Base-by-base conservation (phyloP, 2,888 invertebrate genomes). In the Anorthoa munda region DNA sequence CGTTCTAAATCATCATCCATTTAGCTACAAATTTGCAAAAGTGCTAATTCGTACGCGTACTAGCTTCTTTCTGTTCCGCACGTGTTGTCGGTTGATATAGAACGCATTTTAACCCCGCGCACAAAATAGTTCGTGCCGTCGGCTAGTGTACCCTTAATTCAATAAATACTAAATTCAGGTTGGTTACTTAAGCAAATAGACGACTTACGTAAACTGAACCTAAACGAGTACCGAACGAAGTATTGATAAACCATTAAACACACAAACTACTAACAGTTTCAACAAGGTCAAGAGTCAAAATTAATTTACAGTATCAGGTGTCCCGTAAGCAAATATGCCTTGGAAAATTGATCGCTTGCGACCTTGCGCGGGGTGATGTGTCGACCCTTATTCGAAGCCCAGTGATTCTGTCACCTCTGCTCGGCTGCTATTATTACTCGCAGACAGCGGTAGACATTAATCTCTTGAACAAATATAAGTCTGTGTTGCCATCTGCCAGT, bases 391-490 rank as follows among this genome's bases (percentile, higher is more conserved):
- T 58, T 50, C 61, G 58, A 61, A 72, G 53, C 72, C 59, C 71
- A 67, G 75, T 80, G 86, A 82, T 86, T 87, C 79, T 83, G 81
- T 83, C 83, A 79, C 82, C 75, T 77, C 77, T 48, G 48, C 74
- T 67, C 69, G 66, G 79, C 75, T 53, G 72, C 78, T 85, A 86
- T 91, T 90, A 90, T 88, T 89, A 87, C 77, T 60, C 86, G 67
- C 81, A 85, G 91, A 90, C 92, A 90, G 89, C 72, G 84, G 87
- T 79, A 88, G 90, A 90, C 92, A 93, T 93, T 93, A 92, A 94
- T 94, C 93, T 92, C 88, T 89, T 87, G 89, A 88, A 89, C 92
- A 93, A 92, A 93, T 90, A 92, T 91, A 91, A 91, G 89, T 86
- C 89, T 85, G 85, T 84, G 89, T 89, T 88, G 89, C 89, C 92